Evolutionary conservation across 2,888 invertebrate species (phyloP), one percentile per base, ranked within the genome.

Genomic region (Saturnia pavonia): DNA sequence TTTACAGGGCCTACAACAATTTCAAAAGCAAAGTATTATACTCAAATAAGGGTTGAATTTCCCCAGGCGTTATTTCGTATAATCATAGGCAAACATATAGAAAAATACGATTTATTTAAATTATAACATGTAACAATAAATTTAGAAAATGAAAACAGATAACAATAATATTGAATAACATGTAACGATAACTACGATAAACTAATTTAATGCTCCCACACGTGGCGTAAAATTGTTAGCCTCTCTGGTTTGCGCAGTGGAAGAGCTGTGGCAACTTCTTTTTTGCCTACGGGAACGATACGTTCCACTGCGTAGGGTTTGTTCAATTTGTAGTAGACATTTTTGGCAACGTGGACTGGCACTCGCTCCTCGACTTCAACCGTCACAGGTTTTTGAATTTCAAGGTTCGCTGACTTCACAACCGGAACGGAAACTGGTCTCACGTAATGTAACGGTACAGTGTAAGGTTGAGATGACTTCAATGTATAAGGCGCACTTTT

Each of bases 171-270:
- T 72, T 71, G 72, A 70, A 71, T 60, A 75, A 74, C 70, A 74
- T 45, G 66, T 72, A 69, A 70, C 73, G 72, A 72, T 71, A 70
- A 22, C n/a, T n/a, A n/a, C 63, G 54, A 70, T 57, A 19, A 57
- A 51, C 70, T 72, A 76, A 79, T 69, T 72, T 74, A 73, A 78
- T 88, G 82, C 73, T 88, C 82, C 90, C 89, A 89, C 67, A 85
- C 74, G 68, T 87, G 90, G 70, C 86, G 82, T 34, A 88, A 74
- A 67, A 87, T 81, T 25, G 83, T 82, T 48, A 84, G 71, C 72
- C 82, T 86, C 22, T 87, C 82, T 7, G 81, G 77, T 69, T 80
- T 83, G 40, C 78, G 77, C 19, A 78, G 72, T 8, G 82, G 82
- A 67, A 81, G 70, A 60, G 82, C 78, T 3, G 77, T 76, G 3